Base-by-base conservation (phyloP, 23 tunicate genomes). In the Phallusia fumigata region DNA sequence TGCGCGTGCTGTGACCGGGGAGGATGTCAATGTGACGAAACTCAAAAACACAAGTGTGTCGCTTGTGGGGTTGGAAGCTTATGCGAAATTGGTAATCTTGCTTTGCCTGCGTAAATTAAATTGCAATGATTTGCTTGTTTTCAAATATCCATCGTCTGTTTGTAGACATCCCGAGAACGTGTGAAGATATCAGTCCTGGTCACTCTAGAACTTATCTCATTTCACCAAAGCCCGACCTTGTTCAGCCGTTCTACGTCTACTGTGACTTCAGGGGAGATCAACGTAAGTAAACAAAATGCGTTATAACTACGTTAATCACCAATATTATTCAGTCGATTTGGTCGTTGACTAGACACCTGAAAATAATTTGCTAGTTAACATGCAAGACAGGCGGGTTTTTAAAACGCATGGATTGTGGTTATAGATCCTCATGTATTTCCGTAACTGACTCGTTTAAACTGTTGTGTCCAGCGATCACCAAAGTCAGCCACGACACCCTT, bases 191-290 rank as follows among this genome's bases (percentile, higher is more conserved):
- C 45, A 34, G 45, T 74, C 44, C 40, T 18, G n/a, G 22, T 28
- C 44, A 31, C 2, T 74, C 78, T 74, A 33, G 78, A 74, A 74
- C 78, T 31, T 74, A 74, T 74, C 78, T 74, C 33, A 33, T 74
- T 30, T 74, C 78, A 33, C 78, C 78, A 12, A 34, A 74, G 10
- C 78, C 78, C 45, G 35, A 34, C 40, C 12, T 33, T 13, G 78
- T 74, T 6, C 44, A 74, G 45, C 78, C 78, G 33, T 74, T 74
- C 35, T 33, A 74, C 30, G 78, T 74, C 30, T 34, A 34, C 45
- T 74, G 78, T 30, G 45, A 74, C 78, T 74, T 74, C 45, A 74
- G 44, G 5, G 35, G 35, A 28, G 45, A 19, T 33, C n/a, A 33
- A 74, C 31, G 78, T 74, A 13, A 58, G 28, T 40, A 10, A 40